Evolutionary conservation across 92 coral and sea anemone species (phyloP).

Genomic region (Heteractis magnifica): DNA sequence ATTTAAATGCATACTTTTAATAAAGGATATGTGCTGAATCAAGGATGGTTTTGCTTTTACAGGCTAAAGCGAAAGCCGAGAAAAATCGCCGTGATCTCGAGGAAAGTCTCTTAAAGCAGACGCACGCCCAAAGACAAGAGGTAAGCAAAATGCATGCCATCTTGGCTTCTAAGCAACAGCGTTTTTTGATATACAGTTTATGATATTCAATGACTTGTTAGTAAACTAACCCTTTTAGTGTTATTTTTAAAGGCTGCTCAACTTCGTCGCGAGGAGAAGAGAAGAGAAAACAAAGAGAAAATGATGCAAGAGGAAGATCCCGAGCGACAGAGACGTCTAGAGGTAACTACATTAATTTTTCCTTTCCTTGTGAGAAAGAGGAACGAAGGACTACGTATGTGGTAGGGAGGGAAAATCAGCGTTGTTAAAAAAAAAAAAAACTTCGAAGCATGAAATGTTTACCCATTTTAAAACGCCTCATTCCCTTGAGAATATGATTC

Average conservation of each 20-base stretch:
- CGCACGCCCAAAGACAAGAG: slow-evolving; percentile 89
- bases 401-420: too few relatives aligned
- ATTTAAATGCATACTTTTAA: too few relatives aligned
- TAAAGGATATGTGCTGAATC: too few relatives aligned
- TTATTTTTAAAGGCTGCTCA: slow-evolving; percentile 77
- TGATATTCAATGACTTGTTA: too few relatives aligned
- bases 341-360: slow-evolving; percentile 48
- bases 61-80: slow-evolving; percentile 94
- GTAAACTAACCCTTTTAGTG: too few relatives aligned
- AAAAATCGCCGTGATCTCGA: slow-evolving; percentile 95
- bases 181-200: too few relatives aligned
- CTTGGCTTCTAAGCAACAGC: background rate
- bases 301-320: slow-evolving; percentile 98
- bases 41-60: background rate
- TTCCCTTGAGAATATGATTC: too few relatives aligned
- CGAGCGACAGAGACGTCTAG: slow-evolving; percentile 90
- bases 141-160: slow-evolving; percentile 26
- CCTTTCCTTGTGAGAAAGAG: too few relatives aligned
- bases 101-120: slow-evolving; percentile 82
- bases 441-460: too few relatives aligned
- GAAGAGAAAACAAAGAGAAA: slow-evolving; percentile 88
- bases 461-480: too few relatives aligned
- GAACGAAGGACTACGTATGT: too few relatives aligned
- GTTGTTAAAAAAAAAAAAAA: too few relatives aligned
- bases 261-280: slow-evolving; percentile 94